Base-by-base conservation (phyloP, 30 jellyfish, hydroid and myxozoan species). In the Haliclystus octoradiatus region DNA sequence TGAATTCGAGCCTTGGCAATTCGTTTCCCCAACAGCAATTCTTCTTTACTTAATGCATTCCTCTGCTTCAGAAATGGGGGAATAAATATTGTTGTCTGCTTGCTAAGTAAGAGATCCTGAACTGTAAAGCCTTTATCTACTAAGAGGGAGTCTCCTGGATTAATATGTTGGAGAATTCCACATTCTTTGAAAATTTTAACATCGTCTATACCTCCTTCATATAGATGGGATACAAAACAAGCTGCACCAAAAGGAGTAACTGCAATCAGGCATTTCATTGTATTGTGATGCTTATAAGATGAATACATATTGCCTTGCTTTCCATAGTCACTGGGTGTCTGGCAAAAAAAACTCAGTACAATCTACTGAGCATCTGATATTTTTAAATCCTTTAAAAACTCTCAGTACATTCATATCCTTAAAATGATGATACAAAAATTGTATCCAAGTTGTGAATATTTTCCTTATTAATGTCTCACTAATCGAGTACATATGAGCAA, bases 1-100 rank as follows among this genome's bases (percentile, higher is more conserved):
- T 86, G 96, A 1, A 86, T 79, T 2, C 95, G 74, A 33, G 95
- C 95, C 73, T 72, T 84, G 2, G 95, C 95, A 50, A 84, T 84
- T 34, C 89, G 29, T 28, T 57, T 84, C 3, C 86, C 71, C 3
- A 14, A 74, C 34, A 79, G 19, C 28, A 47, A 82, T 47, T 78
- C 96, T 40, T 80, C 93, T 50, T 79, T 79, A 2, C 94, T 80
- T 0, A 79, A 40, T 67, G 23, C 67, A 0, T 40, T 25, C 31
- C 93, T 78, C 5, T 68, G 66, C 1, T 92, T 92, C 33, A 86
- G 49, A 68, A 86, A 86, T 57, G 94, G 77, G 71, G 96, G 94
- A 1, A 84, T 84, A 19, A 30, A 52, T 19, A 84, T 84, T 9
- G 93, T 65, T 19, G 94, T 94, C 68, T 86, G 96, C 46, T 73